Evolutionary conservation across 2,113 vertebrate species (phyloP).

Genomic region (Boleophthalmus pectinirostris): DNA sequence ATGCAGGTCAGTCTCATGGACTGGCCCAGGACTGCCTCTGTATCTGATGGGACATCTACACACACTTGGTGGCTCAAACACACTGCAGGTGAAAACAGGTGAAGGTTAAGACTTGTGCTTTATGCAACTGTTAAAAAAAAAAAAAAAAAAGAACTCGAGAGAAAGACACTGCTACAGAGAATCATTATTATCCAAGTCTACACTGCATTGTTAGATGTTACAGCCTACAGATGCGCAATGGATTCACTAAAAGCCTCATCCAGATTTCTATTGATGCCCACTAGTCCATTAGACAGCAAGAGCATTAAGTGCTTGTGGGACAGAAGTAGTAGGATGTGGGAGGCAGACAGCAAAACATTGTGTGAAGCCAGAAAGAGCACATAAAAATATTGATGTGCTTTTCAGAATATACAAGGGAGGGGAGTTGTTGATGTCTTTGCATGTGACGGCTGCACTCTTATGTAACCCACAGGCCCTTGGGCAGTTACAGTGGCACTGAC

Average conservation of each 20-base stretch:
- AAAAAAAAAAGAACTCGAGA: not conserved
- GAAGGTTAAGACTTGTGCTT: not conserved
- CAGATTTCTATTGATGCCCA: slow-evolving; percentile 36
- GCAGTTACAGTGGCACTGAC: slow-evolving; percentile 58
- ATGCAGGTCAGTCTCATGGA: slow-evolving; percentile 93
- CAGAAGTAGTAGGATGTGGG: slow-evolving; percentile 12
- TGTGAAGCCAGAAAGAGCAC: slow-evolving; percentile 6
- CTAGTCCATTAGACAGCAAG: slow-evolving; percentile 28
- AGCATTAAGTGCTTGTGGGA: not conserved
- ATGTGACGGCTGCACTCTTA: slow-evolving; percentile 52
- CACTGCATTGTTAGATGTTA: not conserved
- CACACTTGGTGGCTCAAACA: slow-evolving; percentile 84
- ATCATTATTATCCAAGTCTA: too few relatives aligned
- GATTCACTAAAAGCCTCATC: slow-evolving; percentile 26
- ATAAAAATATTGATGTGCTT: not conserved
- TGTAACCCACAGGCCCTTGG: slow-evolving; percentile 46
- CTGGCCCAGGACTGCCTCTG: slow-evolving; percentile 84
- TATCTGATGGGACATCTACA: slow-evolving; percentile 88
- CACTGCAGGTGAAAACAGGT: slow-evolving; percentile 68
- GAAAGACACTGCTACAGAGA: not conserved
- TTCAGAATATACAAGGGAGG: not conserved
- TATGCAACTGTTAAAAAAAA: not conserved
- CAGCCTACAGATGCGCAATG: not conserved
- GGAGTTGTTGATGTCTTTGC: slow-evolving; percentile 38
- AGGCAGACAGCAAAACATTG: slow-evolving; percentile 11